Base-by-base conservation (phyloP, 2,888 invertebrate species). In the Acanthococcus lagerstroemiae region DNA sequence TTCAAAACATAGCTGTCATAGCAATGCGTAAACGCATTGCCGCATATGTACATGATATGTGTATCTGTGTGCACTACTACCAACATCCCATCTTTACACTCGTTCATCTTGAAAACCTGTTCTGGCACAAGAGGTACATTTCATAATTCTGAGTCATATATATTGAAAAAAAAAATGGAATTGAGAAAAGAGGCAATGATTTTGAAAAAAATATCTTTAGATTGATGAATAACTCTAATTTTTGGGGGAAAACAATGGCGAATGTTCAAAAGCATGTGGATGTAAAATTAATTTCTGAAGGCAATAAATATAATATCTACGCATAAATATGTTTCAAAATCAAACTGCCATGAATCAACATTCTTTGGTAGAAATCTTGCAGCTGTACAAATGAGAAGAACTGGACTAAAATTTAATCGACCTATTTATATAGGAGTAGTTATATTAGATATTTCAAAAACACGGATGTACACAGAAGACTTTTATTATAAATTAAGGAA, bases 331-430 rank as follows among this genome's bases (percentile, higher is more conserved):
- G 54, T 54, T 22, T 54, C 54, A 54, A 54, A 48, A 48, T 17
- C 48, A 9, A 48, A 54, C 24, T 54, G 9, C 19, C 7, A 48
- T 5, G 22, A 54, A 22, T 54, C 54, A 54, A 54, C 54, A 54
- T 54, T 54, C 17, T 54, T 54, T 54, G 54, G 22, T 54, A 54
- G 22, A 54, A 54, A 54, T 22, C 54, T 54, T 54, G 9, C 54
- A 54, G 25, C 54, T 54, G 25, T 54, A 24, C 54, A 54, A 22
- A 54, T 54, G 54, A 54, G 24, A 54, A 54, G 54, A 54, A 54
- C 24, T 22, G 54, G 9, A 54, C 9, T 54, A 15, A 54, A 12
- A 54, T 48, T 48, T n/a, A 48, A n/a, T 48, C 50, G n/a, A 48
- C 50, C 50, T 9, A 48, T 48, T 48, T n/a, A 48, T n/a, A n/a